Percentiles rank a stretch among this genome's conserved stretches.
These are phyloP conservation scores for Crotophaga sulcirostris DNA, from an alignment of 2,113 vertebrate species.

Conservation along the genomic window DNA sequence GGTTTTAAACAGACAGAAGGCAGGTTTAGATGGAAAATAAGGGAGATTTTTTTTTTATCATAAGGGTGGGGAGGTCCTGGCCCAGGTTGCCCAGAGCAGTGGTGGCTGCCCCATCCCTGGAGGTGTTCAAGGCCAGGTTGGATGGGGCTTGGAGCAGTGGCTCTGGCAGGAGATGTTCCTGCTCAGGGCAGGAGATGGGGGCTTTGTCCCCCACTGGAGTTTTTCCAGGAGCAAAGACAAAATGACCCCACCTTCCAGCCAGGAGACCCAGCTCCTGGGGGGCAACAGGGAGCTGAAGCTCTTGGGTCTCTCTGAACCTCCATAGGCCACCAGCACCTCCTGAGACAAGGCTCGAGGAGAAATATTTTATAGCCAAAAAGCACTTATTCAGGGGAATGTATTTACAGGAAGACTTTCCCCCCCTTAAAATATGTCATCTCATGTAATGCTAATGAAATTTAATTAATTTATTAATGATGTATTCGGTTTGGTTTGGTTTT, in stretches of 20 bases:
- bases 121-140: background rate
- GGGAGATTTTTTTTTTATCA: accelerated
- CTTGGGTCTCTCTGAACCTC: background rate
- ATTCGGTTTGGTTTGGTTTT: constrained; percentile 5
- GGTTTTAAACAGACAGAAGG: background rate
- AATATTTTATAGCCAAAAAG: background rate
- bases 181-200: background rate
- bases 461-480: constrained; percentile 45
- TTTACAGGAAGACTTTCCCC: background rate
- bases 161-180: background rate
- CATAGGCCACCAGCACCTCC: background rate
- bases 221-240: background rate
- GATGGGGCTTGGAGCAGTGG: background rate
- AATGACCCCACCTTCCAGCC: background rate
- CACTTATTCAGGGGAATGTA: background rate
- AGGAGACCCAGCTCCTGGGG: accelerated
- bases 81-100: background rate
- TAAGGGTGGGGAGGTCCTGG: background rate
- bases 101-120: background rate
- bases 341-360: background rate
- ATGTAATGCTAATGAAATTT: background rate
- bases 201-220: accelerated
- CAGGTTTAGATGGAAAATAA: accelerated
- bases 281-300: background rate
- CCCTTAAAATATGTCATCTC: background rate